Evolutionary conservation across 2,888 invertebrate species (phyloP).

Genomic region (Pheosia gnoma): DNA sequence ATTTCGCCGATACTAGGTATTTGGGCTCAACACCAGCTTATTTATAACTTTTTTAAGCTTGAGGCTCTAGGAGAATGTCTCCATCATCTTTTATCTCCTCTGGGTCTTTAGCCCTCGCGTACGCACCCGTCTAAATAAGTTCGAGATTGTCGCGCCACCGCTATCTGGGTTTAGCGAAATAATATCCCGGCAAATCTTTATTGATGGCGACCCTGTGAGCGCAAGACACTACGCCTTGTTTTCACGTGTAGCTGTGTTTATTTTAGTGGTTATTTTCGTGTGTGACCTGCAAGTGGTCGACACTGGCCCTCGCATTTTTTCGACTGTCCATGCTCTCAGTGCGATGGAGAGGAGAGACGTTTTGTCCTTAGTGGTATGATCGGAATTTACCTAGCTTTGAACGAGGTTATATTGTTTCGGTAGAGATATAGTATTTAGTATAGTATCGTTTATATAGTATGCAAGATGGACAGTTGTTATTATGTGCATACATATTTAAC

Average conservation of each 20-base stretch:
- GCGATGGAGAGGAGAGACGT: neutral
- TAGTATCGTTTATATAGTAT: neutral
- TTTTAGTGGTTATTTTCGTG: conserved; percentile 43
- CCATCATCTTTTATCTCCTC: no score
- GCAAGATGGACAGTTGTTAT: no score
- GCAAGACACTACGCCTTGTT: conserved; percentile 33
- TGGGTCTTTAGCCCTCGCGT: no score
- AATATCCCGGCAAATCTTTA: neutral
- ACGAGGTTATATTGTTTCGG: neutral
- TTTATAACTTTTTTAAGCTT: no score
- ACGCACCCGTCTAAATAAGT: no score
- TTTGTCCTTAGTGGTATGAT: neutral
- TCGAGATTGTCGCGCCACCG: no score
- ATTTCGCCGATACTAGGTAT: no score
- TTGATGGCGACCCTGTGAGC: neutral
- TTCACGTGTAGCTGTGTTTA: conserved; percentile 18
- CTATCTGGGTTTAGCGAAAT: neutral
- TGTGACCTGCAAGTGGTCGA: conserved; percentile 38
- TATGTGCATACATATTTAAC: no score
- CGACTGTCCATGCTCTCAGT: conserved; percentile 5
- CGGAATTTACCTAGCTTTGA: neutral
- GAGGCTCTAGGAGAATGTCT: no score
- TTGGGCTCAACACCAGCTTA: no score
- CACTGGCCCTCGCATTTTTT: conserved; percentile 52
- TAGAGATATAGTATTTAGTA: no score